Percentiles rank a stretch among this genome's conserved stretches.
Evolutionary conservation across 2,113 vertebrate genomes (phyloP).

Genomic region (Serinus canaria): DNA sequence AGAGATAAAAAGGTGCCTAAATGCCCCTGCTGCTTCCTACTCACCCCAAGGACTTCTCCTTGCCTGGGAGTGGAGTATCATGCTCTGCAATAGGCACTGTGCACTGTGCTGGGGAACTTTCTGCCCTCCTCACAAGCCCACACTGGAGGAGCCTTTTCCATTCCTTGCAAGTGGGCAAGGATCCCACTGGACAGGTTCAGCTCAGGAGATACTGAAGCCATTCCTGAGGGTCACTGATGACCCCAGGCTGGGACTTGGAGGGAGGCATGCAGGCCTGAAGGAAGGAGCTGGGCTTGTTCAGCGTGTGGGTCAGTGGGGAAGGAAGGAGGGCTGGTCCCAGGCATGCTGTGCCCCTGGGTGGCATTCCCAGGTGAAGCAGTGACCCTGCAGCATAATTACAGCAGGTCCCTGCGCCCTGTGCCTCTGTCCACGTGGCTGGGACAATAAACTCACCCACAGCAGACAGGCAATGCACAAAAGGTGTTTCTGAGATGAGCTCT

Average conservation of each 20-base stretch:
- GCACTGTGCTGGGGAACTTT: not conserved
- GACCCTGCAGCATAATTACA: not conserved
- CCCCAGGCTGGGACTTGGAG: not conserved
- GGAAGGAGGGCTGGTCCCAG: not conserved
- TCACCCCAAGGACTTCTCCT: not conserved
- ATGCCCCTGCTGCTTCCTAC: not conserved
- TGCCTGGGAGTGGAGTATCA: accelerated
- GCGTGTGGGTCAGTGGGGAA: not conserved
- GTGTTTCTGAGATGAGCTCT: not conserved
- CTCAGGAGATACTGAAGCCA: not conserved
- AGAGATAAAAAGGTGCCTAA: not conserved
- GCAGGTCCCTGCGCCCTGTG: not conserved
- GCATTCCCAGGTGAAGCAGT: not conserved
- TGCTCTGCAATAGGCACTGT: not conserved
- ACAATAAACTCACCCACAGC: not conserved
- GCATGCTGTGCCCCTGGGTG: not conserved
- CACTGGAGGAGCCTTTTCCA: not conserved
- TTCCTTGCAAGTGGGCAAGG: not conserved
- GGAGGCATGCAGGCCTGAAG: not conserved
- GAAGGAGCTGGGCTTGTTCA: not conserved
- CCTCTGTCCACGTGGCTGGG: not conserved
- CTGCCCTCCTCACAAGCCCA: not conserved
- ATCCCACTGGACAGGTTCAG: not conserved
- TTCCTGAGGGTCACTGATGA: not conserved
- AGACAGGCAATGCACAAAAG: not conserved